A percentile compares a stretch with the other conserved stretches of the same genome.
These are phyloP conservation scores for Campylorhamphus procurvoides DNA, from an alignment of 2,113 vertebrate species.

Conservation along the genomic window DNA sequence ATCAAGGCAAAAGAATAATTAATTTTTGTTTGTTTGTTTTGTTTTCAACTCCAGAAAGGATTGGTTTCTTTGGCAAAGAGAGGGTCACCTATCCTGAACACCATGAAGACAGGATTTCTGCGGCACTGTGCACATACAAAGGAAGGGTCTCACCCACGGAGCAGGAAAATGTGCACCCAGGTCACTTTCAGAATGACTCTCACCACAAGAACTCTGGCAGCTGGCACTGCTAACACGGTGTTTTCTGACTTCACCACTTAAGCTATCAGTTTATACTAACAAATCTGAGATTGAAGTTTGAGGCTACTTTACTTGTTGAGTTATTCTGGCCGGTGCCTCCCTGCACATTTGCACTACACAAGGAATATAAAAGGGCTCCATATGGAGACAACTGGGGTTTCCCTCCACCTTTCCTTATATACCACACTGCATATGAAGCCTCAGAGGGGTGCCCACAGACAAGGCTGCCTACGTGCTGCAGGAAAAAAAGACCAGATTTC, in stretches of 20 bases:
- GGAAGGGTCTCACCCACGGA: too few species aligned
- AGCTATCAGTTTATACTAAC: not conserved
- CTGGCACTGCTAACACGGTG: not conserved
- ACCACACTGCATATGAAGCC: accelerated
- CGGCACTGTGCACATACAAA: accelerated
- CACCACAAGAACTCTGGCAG: not conserved
- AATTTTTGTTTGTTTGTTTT: too few species aligned
- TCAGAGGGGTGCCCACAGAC: not conserved
- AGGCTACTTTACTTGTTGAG: not conserved
- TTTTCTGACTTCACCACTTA: not conserved
- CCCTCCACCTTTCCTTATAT: accelerated
- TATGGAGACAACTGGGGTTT: accelerated
- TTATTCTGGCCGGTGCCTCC: not conserved
- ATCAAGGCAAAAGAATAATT: not conserved
- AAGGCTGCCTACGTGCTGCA: accelerated
- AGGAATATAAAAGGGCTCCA: not conserved
- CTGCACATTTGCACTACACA: not conserved
- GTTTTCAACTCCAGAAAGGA: not conserved
- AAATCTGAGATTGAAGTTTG: not conserved
- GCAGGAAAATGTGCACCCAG: not conserved
- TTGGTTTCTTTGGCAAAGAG: not conserved
- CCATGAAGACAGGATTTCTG: not conserved
- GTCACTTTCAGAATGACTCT: too few species aligned
- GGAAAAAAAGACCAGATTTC: not conserved
- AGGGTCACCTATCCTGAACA: not conserved